Evolutionary conservation across 2,888 invertebrate species (phyloP), one percentile per base, ranked within the genome.

Genomic region (Mesorhabditis spiculigera): DNA sequence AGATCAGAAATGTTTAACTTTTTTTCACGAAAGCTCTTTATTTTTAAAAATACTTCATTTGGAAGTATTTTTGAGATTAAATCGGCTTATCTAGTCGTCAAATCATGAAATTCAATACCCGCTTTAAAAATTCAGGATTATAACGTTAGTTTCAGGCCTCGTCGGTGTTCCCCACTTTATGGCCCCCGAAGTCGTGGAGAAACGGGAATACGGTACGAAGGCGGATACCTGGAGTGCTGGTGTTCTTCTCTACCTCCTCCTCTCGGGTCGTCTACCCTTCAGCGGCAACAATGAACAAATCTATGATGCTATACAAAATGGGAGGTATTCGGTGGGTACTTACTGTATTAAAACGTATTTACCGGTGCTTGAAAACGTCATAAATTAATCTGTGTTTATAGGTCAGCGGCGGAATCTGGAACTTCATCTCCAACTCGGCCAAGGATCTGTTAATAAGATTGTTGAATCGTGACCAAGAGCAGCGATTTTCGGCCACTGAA

Each of bases 201-300:
- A 93, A 85, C 91, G 93, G 87, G 90, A 93, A 4, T 88, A 88
- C 76, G 79, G 71, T 13, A 70, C 72, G 8, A 72, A 71, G 28
- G 71, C 95, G 77, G 98, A 98, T 87, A 93, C 97, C 72, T 98
- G 98, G 98, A 93, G 95, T 45, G 93, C 94, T 44, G 97, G 98
- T 8, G 78, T 81, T 63, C 90, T 97, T 82, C 89, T 98, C 64
- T 96, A 95, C 87, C 92, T 95, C 28, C 90, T 98, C 63, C 90
- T 98, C 61, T 93, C 94, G 65, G 98, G 98, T 5, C 92, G 93
- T 71, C 90, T 96, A 81, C 98, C 98, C 10, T 98, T 97, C 87
- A 91, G 92, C 78, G 98, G 98, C 66, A 94, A 95, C 71, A 92
- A 93, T 76, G 93, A 95, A 83, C 90, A 95, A 80, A 90, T 98